Base-by-base conservation (phyloP, 2,113 vertebrate genomes). In the Hymenochirus boettgeri region DNA sequence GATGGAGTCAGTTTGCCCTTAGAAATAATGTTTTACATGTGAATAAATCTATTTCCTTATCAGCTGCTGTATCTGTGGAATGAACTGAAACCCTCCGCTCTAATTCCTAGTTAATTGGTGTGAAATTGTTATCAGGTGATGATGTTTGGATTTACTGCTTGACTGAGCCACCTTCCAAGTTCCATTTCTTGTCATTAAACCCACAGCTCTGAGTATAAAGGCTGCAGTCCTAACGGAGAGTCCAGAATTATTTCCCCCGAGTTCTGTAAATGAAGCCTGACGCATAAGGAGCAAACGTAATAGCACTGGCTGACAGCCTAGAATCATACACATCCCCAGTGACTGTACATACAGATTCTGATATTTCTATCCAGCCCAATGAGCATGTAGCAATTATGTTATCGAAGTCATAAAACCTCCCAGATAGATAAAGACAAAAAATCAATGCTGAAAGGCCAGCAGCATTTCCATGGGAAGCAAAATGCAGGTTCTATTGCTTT, bases 91-190 rank as follows among this genome's bases (percentile, higher is more conserved):
- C 60, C 79, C 80, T 82, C 78, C 76, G 75, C 73, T 73, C 79
- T 79, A 77, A 80, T 84, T 83, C 80, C 78, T 76, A 77, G 70
- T 80, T 85, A 85, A 85, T 85, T 85, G 79, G 79, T 82, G 82
- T 82, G 80, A 82, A 83, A 84, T 78, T 83, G 80, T 78, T 80
- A 79, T 80, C 83, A 84, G 83, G 83, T 85, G 82, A 84, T 85
- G 82, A 85, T 84, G 82, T 84, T 83, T 82, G 80, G 79, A 80
- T 84, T 85, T 85, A 76, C 83, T 79, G 83, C 83, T 81, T 85
- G 75, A 83, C 79, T 85, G 83, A 77, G 69, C 78, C 67, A 71
- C 80, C 77, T 75, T 53, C 63, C 73, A 76, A 74, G 72, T 78
- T 73, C 74, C 70, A 78, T 79, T 76, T 75, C 73, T 73, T 75